These are phyloP conservation scores for Eptesicus fuscus DNA, from an alignment of 2,113 vertebrate genomes.

Conservation along the genomic window DNA sequence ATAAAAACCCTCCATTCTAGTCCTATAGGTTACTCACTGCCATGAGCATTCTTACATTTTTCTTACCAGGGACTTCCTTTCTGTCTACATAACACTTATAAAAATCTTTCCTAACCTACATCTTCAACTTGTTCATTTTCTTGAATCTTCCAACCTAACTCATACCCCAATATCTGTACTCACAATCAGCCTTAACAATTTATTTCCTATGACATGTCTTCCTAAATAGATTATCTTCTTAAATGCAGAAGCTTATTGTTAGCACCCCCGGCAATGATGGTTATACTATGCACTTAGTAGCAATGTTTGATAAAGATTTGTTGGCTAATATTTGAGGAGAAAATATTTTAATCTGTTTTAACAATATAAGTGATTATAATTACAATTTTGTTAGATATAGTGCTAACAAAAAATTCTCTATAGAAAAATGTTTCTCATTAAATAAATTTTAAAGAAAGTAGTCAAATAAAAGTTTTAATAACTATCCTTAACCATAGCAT, in stretches of 20 bases:
- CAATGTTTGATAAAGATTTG: not conserved
- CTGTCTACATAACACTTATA: not conserved
- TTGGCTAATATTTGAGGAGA: not conserved
- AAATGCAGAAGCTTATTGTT: not conserved
- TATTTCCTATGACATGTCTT: not conserved
- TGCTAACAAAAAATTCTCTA: not conserved
- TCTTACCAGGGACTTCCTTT: not conserved
- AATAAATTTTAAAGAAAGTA: slow-evolving; percentile 11
- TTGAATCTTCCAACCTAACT: not conserved
- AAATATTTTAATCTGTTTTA: slow-evolving; percentile 3
- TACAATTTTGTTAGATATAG: not conserved
- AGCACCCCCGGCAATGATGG: not conserved
- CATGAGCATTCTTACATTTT: not conserved
- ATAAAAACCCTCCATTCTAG: not conserved
- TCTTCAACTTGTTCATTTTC: not conserved
- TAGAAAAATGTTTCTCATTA: not conserved
- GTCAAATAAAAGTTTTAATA: not conserved
- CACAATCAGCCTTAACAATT: not conserved
- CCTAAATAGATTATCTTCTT: not conserved
- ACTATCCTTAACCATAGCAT: not conserved
- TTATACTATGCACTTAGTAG: not conserved
- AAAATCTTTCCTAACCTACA: not conserved
- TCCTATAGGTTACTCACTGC: not conserved
- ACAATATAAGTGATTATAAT: not conserved
- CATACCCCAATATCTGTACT: not conserved